A percentile compares a stretch with the other conserved stretches of the same genome.
Conservation (phyloP, 2,113 vertebrate genomes). For the Pterocles gutturalis region DNA sequence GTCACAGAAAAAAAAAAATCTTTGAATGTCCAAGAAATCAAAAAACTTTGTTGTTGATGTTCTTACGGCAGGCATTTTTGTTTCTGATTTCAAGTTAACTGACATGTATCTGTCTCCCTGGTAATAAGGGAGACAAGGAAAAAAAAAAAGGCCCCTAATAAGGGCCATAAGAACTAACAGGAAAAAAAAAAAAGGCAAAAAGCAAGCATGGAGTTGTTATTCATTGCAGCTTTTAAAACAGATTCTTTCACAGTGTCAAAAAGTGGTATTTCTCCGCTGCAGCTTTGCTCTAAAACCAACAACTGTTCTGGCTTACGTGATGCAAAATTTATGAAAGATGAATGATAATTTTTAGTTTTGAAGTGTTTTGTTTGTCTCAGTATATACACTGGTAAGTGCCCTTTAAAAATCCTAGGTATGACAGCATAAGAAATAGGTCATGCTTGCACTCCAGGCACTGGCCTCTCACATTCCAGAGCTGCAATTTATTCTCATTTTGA, state of each 20-base stretch:
- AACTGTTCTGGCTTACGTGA: neutral
- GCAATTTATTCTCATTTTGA: constrained; percentile 7
- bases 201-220: neutral
- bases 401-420: constrained; percentile 22
- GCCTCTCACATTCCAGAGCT: constrained; percentile 42
- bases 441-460: constrained; percentile 6
- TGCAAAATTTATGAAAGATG: neutral
- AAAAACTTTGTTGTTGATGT: neutral
- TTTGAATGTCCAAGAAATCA: neutral
- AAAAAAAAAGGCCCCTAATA: no score
- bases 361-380: constrained; percentile 32
- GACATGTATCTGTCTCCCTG: no score
- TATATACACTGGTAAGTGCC: neutral
- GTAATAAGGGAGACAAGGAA: no score
- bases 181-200: no score
- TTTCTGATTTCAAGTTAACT: neutral
- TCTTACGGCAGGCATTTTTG: neutral
- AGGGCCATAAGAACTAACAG: no score
- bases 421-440: neutral
- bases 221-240: constrained; percentile 46
- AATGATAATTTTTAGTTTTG: constrained; percentile 3
- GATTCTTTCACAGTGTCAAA: constrained; percentile 66
- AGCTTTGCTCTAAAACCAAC: constrained; percentile 32
- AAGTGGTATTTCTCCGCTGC: constrained; percentile 32
- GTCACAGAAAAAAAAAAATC: neutral